phyloP scores from a whole-genome alignment of 2,888 invertebrate species.

The Mantis religiosa region DNA sequence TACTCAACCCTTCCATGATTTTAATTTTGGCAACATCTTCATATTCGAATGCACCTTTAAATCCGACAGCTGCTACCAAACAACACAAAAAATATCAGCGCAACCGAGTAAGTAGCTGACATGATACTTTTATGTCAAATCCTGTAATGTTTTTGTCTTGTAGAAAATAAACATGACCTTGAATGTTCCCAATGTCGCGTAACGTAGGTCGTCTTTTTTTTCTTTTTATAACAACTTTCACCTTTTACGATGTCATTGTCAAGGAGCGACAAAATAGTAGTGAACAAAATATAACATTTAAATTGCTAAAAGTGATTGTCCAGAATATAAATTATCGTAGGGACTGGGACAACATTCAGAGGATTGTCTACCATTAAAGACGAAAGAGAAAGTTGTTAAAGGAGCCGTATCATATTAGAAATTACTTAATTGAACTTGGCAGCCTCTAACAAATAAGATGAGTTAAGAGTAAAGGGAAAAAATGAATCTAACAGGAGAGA shows the following conservation, averaged over 20 bases:
- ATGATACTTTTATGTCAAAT: not conserved
- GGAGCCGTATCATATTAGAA: not conserved
- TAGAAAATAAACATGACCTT: conserved; percentile 28
- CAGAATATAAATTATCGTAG: not conserved
- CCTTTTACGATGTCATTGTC: conserved; percentile 14
- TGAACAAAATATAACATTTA: not conserved
- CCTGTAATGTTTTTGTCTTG: conserved; percentile 10
- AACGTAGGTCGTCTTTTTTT: conserved; percentile 28
- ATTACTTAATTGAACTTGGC: not conserved
- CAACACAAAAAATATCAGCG: not conserved
- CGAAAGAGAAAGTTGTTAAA: not conserved
- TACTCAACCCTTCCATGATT: conserved; percentile 25
- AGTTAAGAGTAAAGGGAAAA: not conserved
- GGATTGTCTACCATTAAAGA: not conserved
- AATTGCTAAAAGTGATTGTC: not conserved
- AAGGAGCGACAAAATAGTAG: not conserved
- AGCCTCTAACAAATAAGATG: not conserved
- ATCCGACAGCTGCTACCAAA: not conserved
- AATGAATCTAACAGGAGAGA: not conserved
- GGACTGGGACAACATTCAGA: not conserved
- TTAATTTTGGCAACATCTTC: conserved; percentile 4
- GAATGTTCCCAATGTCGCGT: conserved; percentile 30
- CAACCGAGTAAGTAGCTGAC: conserved; percentile 17
- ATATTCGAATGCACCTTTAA: conserved; percentile 11
- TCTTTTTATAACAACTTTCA: conserved; percentile 11